These are phyloP conservation scores for Odontamblyopus lacepedii DNA, from an alignment of 2,797 vertebrate species.

Conservation along the genomic window DNA sequence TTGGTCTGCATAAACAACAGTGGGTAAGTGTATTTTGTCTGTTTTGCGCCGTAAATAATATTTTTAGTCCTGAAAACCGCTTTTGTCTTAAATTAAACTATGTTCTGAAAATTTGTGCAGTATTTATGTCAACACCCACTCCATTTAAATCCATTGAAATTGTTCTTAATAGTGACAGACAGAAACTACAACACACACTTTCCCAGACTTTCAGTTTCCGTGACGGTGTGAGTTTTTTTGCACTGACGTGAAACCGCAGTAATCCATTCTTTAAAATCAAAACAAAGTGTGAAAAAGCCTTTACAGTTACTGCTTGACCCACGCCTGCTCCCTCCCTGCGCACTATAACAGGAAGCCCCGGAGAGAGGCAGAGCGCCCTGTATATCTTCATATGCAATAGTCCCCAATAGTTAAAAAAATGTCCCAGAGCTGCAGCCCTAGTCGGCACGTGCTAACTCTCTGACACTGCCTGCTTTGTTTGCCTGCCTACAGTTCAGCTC, in stretches of 20 bases:
- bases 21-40: too few species aligned
- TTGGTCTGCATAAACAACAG: background rate
- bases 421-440: constrained; percentile 30
- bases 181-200: constrained; percentile 3
- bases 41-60: too few species aligned
- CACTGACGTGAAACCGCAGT: constrained; percentile 17
- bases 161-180: background rate
- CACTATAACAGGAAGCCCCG: constrained; percentile 52
- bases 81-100: too few species aligned
- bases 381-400: constrained; percentile 40
- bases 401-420: constrained; percentile 32
- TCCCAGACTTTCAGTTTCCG: constrained; percentile 19
- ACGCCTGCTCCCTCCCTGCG: constrained; percentile 28
- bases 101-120: background rate
- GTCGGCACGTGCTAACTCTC: constrained; percentile 49
- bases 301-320: constrained; percentile 31
- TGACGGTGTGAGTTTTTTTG: constrained; percentile 13
- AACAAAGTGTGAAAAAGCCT: constrained; percentile 28
- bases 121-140: background rate
- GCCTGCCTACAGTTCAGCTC: constrained; percentile 64
- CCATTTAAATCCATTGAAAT: background rate
- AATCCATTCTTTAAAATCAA: constrained; percentile 22
- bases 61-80: background rate
- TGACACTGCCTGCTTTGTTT: constrained; percentile 78
- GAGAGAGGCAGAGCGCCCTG: constrained; percentile 48